Conservation (phyloP, 2,113 vertebrate genomes). For the Puma concolor region DNA sequence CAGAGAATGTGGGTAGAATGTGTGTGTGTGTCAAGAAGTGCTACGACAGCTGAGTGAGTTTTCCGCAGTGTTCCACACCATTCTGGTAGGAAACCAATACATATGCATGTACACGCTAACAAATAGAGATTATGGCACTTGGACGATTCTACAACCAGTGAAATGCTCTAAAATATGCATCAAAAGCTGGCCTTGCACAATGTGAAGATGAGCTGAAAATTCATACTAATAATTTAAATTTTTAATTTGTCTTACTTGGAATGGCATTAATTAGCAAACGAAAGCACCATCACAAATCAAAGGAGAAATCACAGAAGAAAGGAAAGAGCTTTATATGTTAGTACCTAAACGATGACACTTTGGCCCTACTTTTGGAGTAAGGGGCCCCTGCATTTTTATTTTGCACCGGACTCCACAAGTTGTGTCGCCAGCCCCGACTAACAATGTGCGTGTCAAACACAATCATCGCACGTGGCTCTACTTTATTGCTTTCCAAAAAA, state of each 20-base stretch:
- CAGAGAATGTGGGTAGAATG: background rate
- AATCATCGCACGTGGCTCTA: background rate
- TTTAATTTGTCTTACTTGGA: background rate
- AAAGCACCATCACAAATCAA: background rate
- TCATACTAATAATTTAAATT: background rate
- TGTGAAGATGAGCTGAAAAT: background rate
- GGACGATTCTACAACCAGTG: background rate
- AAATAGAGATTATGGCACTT: background rate
- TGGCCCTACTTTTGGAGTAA: background rate
- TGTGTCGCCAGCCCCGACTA: background rate
- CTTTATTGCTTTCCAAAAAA: background rate
- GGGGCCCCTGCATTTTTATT: background rate
- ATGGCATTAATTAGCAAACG: background rate
- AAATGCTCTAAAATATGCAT: background rate
- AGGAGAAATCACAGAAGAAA: background rate
- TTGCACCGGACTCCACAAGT: background rate
- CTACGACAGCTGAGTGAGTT: background rate
- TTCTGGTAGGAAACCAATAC: background rate
- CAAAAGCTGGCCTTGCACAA: background rate
- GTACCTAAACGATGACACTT: background rate
- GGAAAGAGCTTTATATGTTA: background rate
- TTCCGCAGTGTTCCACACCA: background rate
- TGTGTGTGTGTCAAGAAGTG: background rate
- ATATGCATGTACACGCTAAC: background rate
- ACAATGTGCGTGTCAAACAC: background rate